Base-by-base conservation (phyloP, 2,113 vertebrate genomes). In the Cariama cristata region DNA sequence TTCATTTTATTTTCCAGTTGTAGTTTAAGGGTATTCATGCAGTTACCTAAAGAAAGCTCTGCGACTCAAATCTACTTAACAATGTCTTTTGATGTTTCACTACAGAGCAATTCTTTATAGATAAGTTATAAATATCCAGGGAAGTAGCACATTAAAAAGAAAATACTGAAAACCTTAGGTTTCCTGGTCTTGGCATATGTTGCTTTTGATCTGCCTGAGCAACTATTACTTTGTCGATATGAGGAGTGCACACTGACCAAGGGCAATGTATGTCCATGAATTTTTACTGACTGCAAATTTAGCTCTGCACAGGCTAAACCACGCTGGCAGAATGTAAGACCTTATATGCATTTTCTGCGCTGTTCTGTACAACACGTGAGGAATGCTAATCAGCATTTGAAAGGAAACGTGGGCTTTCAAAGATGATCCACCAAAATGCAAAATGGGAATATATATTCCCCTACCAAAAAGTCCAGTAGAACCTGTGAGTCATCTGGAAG, bases 341-440 rank as follows among this genome's bases (percentile, higher is more conserved):
- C 60, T 93, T 87, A 69, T 79, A 94, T 76, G 90, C 93, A 80
- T 97, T 96, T 96, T 77, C 91, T 62, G 55, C 92, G 82, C 92
- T 66, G 73, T 52, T 83, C 92, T 28, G 64, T 60, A 80, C 44
- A 75, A 85, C 93, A 92, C 13, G 18, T 63, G 67, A 89, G 69
- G 91, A 96, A 98, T 98, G 84, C 91, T 97, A 96, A 97, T 95
- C 85, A 97, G 77, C 60, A n/a, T 72, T 40, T 93, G 97, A 97
- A 97, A 96, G 82, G 60, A 69, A 90, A 87, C 0, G 11, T 49
- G 45, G 69, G 52, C 67, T 96, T 92, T 86, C 85, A 94, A 94
- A 96, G 80, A 86, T 35, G 86, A 84, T 59, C 55, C 79, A 94
- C 74, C 28, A 0, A 96, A 96, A 96, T 40, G 32, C 50, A 66